A percentile compares a stretch with the other conserved stretches of the same genome.
These are phyloP conservation scores for Lycodopsis pacificus DNA, from an alignment of 2,797 vertebrate species.

Conservation along the genomic window DNA sequence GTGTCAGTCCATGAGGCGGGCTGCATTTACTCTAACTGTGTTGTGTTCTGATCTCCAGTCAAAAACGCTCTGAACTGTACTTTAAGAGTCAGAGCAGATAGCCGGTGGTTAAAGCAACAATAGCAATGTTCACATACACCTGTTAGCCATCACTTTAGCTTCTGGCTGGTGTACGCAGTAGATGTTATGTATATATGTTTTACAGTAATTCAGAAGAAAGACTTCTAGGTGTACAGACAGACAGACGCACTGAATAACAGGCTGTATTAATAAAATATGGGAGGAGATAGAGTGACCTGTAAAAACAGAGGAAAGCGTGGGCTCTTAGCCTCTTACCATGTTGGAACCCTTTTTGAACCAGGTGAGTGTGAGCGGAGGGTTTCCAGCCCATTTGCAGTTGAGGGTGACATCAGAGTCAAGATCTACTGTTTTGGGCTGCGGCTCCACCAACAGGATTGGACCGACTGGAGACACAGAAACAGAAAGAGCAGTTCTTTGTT, in stretches of 20 bases:
- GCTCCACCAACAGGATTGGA: slow-evolving; percentile 92
- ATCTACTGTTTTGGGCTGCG: slow-evolving; percentile 92
- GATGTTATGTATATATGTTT: not conserved
- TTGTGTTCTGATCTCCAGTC: not conserved
- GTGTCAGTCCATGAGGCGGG: not conserved
- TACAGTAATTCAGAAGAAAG: not conserved
- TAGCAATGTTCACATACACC: not conserved
- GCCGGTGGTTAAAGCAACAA: not conserved
- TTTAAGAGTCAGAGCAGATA: not conserved
- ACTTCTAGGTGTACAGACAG: slow-evolving; percentile 8
- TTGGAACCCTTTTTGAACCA: slow-evolving; percentile 98
- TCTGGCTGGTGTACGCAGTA: not conserved
- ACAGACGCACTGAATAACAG: slow-evolving; percentile 5
- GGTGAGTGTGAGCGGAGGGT: slow-evolving; percentile 95
- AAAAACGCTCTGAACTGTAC: not conserved
- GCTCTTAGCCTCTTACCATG: slow-evolving; percentile 85
- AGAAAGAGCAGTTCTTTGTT: slow-evolving; percentile 31
- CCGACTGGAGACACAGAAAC: slow-evolving; percentile 85
- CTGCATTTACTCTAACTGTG: slow-evolving; percentile 1
- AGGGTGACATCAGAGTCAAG: slow-evolving; percentile 92
- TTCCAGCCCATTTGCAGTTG: slow-evolving; percentile 95
- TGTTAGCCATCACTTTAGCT: not conserved
- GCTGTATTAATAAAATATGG: slow-evolving; percentile 29
- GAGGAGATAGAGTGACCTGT: slow-evolving; percentile 8
- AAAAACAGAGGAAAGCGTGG: slow-evolving; percentile 27